phyloP scores from a whole-genome alignment of 1,140 invertebrate species.

The Tachypleus tridentatus region DNA sequence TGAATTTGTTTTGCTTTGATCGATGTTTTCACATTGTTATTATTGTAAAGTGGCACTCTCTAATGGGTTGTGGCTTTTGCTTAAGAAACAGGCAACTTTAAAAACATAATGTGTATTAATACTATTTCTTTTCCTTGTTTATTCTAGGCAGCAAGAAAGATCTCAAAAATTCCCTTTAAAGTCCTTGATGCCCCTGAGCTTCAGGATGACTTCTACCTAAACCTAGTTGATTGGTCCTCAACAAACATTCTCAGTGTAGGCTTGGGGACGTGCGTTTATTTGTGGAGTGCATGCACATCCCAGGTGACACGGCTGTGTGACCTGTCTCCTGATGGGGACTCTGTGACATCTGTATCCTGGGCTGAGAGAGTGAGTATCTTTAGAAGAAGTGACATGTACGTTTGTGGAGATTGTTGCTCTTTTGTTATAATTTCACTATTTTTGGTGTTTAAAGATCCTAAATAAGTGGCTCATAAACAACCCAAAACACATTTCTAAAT shows the following conservation, averaged over 20 bases:
- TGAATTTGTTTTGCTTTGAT: too few species aligned
- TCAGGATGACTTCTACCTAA: constrained; percentile 98
- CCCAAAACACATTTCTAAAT: background rate
- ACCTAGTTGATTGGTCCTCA: constrained; percentile 98
- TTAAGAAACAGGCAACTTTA: too few species aligned
- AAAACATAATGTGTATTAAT: too few species aligned
- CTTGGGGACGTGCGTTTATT: constrained; percentile 91
- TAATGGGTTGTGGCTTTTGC: too few species aligned
- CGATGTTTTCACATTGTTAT: too few species aligned
- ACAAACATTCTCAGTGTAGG: constrained; percentile 99
- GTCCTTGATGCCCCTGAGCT: constrained; percentile 95
- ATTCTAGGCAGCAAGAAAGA: constrained; percentile 62
- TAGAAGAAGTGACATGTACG: background rate
- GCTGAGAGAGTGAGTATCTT: constrained; percentile 60
- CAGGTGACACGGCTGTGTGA: constrained; percentile 77
- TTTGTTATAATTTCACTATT: too few species aligned
- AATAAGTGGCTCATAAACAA: too few species aligned
- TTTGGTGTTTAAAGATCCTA: too few species aligned
- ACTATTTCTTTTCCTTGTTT: too few species aligned
- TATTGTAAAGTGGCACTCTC: too few species aligned
- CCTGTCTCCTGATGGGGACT: constrained; percentile 79
- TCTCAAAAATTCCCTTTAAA: constrained; percentile 95
- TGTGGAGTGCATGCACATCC: constrained; percentile 98
- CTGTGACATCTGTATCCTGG: constrained; percentile 98
- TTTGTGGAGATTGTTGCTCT: background rate